These are phyloP conservation scores for Vanessa atalanta DNA, from an alignment of 1,140 invertebrate genomes.

Conservation along the genomic window DNA sequence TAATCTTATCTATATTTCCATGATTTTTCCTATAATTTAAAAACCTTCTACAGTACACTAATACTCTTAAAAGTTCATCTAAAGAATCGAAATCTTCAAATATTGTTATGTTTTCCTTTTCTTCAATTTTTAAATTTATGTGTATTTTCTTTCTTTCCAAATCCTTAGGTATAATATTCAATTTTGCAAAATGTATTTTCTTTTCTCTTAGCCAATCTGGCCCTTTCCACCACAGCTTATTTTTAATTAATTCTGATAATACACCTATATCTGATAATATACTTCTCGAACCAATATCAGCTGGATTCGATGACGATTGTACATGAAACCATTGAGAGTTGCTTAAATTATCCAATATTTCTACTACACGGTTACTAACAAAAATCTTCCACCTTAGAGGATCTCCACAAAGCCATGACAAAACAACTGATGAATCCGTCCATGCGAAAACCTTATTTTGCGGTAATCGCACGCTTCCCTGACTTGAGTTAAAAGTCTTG, in stretches of 20 bases:
- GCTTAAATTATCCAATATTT: not conserved
- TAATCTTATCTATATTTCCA: not conserved
- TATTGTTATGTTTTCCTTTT: not conserved
- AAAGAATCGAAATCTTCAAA: not conserved
- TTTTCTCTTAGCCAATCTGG: not conserved
- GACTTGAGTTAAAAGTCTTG: not conserved
- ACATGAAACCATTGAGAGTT: not conserved
- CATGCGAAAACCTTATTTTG: no score
- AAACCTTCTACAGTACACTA: not conserved
- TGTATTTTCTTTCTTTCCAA: no score
- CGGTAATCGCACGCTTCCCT: no score
- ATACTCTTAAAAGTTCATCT: not conserved
- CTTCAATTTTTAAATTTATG: no score
- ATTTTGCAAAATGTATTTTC: no score
- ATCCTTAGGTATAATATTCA: no score
- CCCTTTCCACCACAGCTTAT: not conserved
- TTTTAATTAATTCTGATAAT: not conserved
- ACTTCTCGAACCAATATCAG: not conserved
- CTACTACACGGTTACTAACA: not conserved
- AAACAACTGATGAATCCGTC: no score
- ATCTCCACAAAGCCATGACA: no score
- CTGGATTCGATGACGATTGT: not conserved
- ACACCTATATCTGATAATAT: no score
- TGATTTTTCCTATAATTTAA: not conserved
- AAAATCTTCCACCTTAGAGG: not conserved